Base-by-base conservation (phyloP, 2,797 vertebrate species). In the Artibeus lituratus region DNA sequence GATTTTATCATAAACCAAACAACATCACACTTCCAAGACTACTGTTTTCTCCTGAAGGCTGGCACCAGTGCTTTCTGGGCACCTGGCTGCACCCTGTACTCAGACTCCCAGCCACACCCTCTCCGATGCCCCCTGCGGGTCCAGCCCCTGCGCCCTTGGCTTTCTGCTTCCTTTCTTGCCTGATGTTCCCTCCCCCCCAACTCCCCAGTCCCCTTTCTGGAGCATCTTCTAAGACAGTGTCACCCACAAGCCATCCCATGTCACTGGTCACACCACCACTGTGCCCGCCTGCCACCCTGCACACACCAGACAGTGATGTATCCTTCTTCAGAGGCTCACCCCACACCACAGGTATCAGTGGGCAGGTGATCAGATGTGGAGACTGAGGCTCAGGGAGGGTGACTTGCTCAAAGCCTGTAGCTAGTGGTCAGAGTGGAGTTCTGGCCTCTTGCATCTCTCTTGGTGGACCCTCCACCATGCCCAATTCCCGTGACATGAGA, bases 161-260 rank as follows among this genome's bases (percentile, higher is more conserved):
- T 73, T 32, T 32, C 37, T 29, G 44, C 35, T 42, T 80, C 35
- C 39, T 10, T 29, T 81, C 35, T 72, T 19, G 10, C 42, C 44
- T 15, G 24, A 8, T 19, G 3, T 19, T n/a, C n/a, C 3, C 24
- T 1, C 19, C 24, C 3, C 3, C 0, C 29, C 4, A 0, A 15
- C 29, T 39, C 53, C 35, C 32, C 73, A 32, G 49, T 3, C 9
- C 22, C 39, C 49, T 21, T 42, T 21, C 24, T 12, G 62, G 32
- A 44, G 55, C 26, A 0, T 32, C n/a, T 26, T 53, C 24, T 57
- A n/a, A 49, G 4, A 57, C 39, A 69, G 62, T 0, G 39, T 32
- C 37, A 19, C 37, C 78, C 10, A 3, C 37, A 81, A 16, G 49
- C 21, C 55, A n/a, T 37, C 49, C 76, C 49, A 16, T 77, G 47